These are phyloP conservation scores for Chrosomus eos DNA, from an alignment of 2,797 vertebrate genomes.

Conservation along the genomic window DNA sequence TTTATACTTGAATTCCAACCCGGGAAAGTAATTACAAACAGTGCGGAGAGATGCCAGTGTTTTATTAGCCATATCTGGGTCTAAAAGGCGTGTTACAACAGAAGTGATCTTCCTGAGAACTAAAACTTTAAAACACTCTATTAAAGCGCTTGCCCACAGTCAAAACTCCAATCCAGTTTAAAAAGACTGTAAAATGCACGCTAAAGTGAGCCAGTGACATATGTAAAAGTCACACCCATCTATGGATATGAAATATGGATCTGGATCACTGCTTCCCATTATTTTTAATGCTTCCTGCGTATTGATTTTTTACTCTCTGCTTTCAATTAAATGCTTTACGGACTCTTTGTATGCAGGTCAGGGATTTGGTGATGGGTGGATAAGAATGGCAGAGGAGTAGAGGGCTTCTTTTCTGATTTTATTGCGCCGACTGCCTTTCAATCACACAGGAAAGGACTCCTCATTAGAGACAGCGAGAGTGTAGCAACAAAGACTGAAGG, in stretches of 20 bases:
- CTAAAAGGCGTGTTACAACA: conserved; percentile 21
- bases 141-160: conserved; percentile 28
- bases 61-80: conserved; percentile 35
- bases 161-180: conserved; percentile 31
- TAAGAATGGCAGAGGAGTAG: conserved; percentile 55
- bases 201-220: conserved; percentile 53
- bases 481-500: conserved; percentile 56
- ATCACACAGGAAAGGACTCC: conserved; percentile 55
- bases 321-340: conserved; percentile 64
- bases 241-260: conserved; percentile 59
- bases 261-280: conserved; percentile 62
- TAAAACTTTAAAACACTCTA: conserved; percentile 13
- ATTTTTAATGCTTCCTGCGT: conserved; percentile 59
- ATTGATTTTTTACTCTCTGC: conserved; percentile 62
- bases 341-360: conserved; percentile 63
- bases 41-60: background rate
- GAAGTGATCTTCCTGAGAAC: background rate
- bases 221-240: conserved; percentile 58
- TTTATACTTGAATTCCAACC: background rate
- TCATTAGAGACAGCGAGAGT: conserved; percentile 58
- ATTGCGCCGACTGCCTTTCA: conserved; percentile 62
- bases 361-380: conserved; percentile 54
- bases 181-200: conserved; percentile 36
- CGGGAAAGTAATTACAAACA: conserved; percentile 12
- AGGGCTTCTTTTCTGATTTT: conserved; percentile 61